These are phyloP conservation scores for Thryonomys swinderianus DNA, from an alignment of 2,113 vertebrate species.

Conservation along the genomic window DNA sequence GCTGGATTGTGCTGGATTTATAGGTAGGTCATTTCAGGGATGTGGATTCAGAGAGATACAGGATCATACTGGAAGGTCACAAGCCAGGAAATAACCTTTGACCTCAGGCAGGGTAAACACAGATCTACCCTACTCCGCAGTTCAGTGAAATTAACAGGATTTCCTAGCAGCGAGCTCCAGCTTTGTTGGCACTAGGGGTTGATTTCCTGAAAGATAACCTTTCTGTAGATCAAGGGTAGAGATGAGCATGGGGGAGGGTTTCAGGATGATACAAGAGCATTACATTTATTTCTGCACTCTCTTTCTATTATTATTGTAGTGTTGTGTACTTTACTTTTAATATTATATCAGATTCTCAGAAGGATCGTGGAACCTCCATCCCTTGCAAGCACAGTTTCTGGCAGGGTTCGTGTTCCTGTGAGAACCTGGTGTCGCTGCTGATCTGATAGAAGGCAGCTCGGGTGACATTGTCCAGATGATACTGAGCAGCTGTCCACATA, in stretches of 20 bases:
- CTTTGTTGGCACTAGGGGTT: not conserved
- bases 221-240: not conserved
- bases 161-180: not conserved
- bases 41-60: not conserved
- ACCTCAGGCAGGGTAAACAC: not conserved
- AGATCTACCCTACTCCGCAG: not conserved
- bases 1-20: not conserved
- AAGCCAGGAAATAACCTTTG: not conserved
- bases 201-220: not conserved
- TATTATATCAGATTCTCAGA: not conserved
- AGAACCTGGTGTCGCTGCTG: not conserved
- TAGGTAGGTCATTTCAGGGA: not conserved
- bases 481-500: not conserved
- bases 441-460: not conserved
- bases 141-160: not conserved
- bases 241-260: not conserved
- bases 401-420: not conserved
- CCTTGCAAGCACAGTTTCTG: not conserved
- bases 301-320: not conserved
- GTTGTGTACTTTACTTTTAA: not conserved
- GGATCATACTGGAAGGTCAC: not conserved
- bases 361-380: not conserved
- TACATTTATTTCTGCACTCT: not conserved
- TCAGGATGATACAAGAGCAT: not conserved
- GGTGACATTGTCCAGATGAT: not conserved